Conservation (phyloP, 1,140 invertebrate species). For the Drosophila repleta region DNA sequence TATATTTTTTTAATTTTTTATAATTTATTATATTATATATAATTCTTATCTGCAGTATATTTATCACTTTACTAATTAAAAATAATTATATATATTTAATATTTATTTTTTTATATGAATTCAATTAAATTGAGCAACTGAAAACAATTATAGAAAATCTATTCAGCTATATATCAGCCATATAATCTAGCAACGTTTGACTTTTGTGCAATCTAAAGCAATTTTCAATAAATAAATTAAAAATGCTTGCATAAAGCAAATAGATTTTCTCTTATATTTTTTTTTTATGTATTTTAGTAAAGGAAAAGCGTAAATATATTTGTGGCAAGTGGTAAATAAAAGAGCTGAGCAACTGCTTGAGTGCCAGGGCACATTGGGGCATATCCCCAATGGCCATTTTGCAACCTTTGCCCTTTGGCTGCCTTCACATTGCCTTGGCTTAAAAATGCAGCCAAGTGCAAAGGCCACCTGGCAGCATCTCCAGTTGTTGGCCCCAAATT, state of each 20-base stretch:
- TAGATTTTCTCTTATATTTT: neutral
- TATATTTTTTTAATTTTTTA: too few relatives aligned
- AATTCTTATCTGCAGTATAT: too few relatives aligned
- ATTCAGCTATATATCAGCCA: too few relatives aligned
- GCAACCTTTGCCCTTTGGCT: neutral
- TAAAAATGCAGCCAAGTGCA: conserved; percentile 68
- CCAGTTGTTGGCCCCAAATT: conserved; percentile 51
- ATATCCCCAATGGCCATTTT: conserved; percentile 16
- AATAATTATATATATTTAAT: too few relatives aligned
- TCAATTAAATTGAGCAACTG: too few relatives aligned
- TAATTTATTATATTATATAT: too few relatives aligned
- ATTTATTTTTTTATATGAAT: too few relatives aligned
- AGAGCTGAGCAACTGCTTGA: conserved; percentile 47
- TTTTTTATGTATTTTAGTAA: neutral
- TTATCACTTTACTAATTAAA: too few relatives aligned
- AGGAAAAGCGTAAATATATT: conserved; percentile 46
- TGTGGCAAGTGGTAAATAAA: conserved; percentile 48
- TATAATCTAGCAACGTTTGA: too few relatives aligned
- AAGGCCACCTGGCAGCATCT: conserved; percentile 60
- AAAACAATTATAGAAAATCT: too few relatives aligned
- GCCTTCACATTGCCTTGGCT: conserved; percentile 21
- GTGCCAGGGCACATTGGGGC: conserved; percentile 56
- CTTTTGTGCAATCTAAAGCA: neutral
- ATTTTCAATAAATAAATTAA: neutral
- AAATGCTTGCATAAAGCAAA: neutral